Conservation (phyloP, 2,888 invertebrate genomes). For the Malacosoma neustria region DNA sequence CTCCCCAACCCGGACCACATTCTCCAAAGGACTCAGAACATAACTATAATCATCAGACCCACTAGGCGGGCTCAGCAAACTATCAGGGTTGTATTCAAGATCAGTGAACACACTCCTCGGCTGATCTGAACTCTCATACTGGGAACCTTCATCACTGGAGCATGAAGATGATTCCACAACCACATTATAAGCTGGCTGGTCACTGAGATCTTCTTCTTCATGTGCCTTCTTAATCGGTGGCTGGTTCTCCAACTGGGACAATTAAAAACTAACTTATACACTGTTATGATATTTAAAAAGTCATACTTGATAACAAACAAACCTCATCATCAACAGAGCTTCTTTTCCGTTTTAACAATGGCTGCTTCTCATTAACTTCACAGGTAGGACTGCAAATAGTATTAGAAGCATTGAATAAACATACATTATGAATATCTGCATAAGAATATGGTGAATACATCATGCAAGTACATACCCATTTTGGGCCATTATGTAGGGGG, state of each 20-base stretch:
- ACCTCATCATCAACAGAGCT: constrained; percentile 66
- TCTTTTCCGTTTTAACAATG: constrained; percentile 60
- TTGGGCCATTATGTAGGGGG: constrained; percentile 55
- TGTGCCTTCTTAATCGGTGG: constrained; percentile 53
- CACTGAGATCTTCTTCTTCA: constrained; percentile 36
- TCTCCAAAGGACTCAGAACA: constrained; percentile 64
- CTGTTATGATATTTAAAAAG: constrained; percentile 5
- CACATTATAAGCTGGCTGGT: constrained; percentile 51
- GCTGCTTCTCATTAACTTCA: constrained; percentile 49
- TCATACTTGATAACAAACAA: constrained; percentile 17
- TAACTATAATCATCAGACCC: constrained; percentile 55
- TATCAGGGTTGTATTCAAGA: constrained; percentile 60
- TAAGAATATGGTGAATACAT: constrained; percentile 23
- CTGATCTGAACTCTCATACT: constrained; percentile 42
- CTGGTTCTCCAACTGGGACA: constrained; percentile 60
- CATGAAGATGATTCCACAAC: constrained; percentile 62
- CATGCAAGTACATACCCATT: constrained; percentile 52
- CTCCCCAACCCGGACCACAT: constrained; percentile 66
- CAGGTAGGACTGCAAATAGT: constrained; percentile 48
- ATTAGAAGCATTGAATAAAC: constrained; percentile 39
- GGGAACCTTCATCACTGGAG: constrained; percentile 54
- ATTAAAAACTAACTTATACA: constrained; percentile 10
- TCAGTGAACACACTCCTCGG: constrained; percentile 57
- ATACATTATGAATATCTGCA: constrained; percentile 45
- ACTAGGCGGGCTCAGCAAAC: constrained; percentile 65